Conservation (phyloP, 2,113 vertebrate species). For the Malurus elegans region DNA sequence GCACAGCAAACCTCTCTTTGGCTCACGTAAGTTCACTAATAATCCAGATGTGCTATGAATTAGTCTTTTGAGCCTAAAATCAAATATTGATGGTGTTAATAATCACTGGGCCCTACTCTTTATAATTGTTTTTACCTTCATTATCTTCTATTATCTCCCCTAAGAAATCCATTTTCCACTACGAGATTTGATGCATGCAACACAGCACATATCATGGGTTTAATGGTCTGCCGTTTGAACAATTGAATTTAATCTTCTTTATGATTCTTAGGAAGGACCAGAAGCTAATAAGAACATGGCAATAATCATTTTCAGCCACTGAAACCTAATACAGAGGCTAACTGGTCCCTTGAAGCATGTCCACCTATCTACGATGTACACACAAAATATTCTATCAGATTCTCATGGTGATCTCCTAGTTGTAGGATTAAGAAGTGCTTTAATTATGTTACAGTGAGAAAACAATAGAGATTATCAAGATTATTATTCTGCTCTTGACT, state of each 20-base stretch:
- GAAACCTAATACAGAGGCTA: conserved; percentile 49
- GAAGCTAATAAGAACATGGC: conserved; percentile 37
- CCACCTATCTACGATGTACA: background rate
- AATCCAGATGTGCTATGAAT: conserved; percentile 52
- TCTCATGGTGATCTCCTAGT: background rate
- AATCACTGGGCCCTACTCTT: conserved; percentile 60
- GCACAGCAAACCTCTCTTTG: conserved; percentile 27
- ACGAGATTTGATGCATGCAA: conserved; percentile 33
- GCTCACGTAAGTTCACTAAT: conserved; percentile 43
- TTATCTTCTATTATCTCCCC: conserved; percentile 62
- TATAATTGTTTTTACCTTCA: conserved; percentile 68
- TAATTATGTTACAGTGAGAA: background rate
- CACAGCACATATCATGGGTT: conserved; percentile 50
- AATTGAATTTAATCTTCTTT: conserved; percentile 73
- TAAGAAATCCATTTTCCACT: conserved; percentile 62
- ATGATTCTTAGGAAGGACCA: conserved; percentile 59
- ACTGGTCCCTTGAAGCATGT: conserved; percentile 22
- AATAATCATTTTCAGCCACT: conserved; percentile 14
- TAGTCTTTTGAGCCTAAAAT: conserved; percentile 55
- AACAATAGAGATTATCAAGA: background rate
- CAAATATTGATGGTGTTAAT: conserved; percentile 68
- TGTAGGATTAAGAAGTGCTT: background rate
- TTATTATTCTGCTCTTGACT: too few species aligned
- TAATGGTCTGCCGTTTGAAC: conserved; percentile 69
- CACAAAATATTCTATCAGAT: background rate